Base-by-base conservation (phyloP, 2,888 invertebrate species). In the Aphelenchoides bicaudatus region DNA sequence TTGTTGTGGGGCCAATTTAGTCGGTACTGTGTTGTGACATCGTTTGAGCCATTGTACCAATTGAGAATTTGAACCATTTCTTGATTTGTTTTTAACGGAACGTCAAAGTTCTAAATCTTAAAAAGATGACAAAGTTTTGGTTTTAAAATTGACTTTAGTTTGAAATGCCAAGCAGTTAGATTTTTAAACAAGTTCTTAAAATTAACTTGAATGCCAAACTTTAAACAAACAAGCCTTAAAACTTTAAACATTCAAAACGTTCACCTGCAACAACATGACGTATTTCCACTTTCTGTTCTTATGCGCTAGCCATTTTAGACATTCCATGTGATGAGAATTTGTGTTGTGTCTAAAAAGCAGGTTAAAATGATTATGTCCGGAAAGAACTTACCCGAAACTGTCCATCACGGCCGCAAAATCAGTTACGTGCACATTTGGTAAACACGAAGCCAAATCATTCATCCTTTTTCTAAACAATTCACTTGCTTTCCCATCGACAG, bases 321-420 rank as follows among this genome's bases (percentile, higher is more conserved):
- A 34, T 34, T 34, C 34, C 34, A 13, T 13, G 16, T 34, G 34
- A 34, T 34, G 34, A 13, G 34, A 13, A 16, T 34, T 34, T 13
- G 34, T 34, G 34, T 34, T 34, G 34, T 34, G 34, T 13, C 34
- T n/a, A n/a, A n/a, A n/a, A n/a, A n/a, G n/a, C n/a, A n/a, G n/a
- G n/a, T n/a, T n/a, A n/a, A n/a, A n/a, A n/a, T n/a, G n/a, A n/a
- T n/a, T n/a, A n/a, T n/a, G n/a, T n/a, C n/a, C n/a, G n/a, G n/a
- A n/a, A n/a, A n/a, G n/a, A n/a, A n/a, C n/a, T n/a, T n/a, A n/a
- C n/a, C n/a, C 34, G 34, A 16, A 13, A 16, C 34, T 34, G 34
- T 34, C 34, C 34, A 34, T 34, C 16, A 13, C 13, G 13, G 16
- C 13, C 34, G 34, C 16, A 34, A 34, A 16, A 34, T 34, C 16